Evolutionary conservation across 2,888 invertebrate species (phyloP).

Genomic region (Allolobophora icterica): DNA sequence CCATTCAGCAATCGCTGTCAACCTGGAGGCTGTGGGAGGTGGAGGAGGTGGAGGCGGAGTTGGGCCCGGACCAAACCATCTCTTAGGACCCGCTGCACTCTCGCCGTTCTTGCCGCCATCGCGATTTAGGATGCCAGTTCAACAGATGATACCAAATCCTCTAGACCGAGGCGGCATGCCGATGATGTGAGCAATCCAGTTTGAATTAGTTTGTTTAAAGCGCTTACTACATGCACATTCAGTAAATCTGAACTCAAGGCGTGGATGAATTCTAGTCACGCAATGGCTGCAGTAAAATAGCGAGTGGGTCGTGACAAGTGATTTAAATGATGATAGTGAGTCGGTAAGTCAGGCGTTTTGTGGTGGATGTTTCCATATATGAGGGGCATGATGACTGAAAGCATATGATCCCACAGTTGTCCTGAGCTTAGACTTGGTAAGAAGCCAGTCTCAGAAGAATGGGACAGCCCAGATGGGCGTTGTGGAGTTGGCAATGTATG

Average conservation of each 20-base stretch:
- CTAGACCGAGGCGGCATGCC: slow-evolving; percentile 37
- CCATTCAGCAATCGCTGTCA: not conserved
- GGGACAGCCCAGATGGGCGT: too few species aligned
- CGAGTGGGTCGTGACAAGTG: not conserved
- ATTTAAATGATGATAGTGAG: not conserved
- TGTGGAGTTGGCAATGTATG: too few species aligned
- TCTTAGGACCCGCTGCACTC: slow-evolving; percentile 11
- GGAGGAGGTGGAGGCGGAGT: slow-evolving; percentile 23
- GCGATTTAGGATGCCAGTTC: slow-evolving; percentile 42
- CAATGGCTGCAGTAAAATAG: not conserved
- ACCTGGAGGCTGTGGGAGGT: slow-evolving; percentile 25
- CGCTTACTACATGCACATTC: not conserved
- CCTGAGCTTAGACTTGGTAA: too few species aligned
- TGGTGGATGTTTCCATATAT: not conserved
- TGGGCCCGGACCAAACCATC: slow-evolving; percentile 20
- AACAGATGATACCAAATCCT: slow-evolving; percentile 40
- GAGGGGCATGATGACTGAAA: not conserved
- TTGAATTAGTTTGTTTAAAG: not conserved
- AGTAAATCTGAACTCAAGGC: not conserved
- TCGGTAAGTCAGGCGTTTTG: not conserved
- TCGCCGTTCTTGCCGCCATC: slow-evolving; percentile 3
- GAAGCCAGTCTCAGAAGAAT: too few species aligned
- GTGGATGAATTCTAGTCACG: not conserved
- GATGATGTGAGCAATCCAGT: slow-evolving; percentile 33
- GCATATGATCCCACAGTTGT: too few species aligned